Evolutionary conservation across 2,797 vertebrate species (phyloP).

Genomic region (Cyprinella venusta): DNA sequence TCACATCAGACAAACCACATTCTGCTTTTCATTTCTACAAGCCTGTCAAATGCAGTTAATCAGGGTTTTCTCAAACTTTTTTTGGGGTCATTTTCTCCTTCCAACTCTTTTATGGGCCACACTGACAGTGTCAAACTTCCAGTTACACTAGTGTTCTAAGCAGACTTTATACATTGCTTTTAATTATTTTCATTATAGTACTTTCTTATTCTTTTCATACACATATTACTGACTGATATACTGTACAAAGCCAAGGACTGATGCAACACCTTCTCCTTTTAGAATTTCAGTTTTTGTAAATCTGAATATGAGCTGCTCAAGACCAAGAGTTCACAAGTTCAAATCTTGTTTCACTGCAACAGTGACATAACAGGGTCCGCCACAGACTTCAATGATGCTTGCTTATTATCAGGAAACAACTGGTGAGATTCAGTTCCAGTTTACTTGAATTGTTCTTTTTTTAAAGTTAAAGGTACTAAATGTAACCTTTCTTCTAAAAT

Average conservation of each 20-base stretch:
- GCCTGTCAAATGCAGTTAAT: slow-evolving; percentile 35
- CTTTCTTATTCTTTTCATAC: neutral
- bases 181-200: neutral
- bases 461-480: neutral
- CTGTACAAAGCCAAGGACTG: neutral
- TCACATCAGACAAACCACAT: slow-evolving; percentile 25
- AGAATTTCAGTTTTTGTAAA: neutral
- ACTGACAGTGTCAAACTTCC: neutral
- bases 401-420: neutral
- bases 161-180: neutral
- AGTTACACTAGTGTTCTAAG: neutral
- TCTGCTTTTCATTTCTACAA: slow-evolving; percentile 26
- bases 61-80: slow-evolving; percentile 6
- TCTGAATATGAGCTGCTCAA: neutral
- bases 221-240: neutral
- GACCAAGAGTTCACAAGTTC: neutral
- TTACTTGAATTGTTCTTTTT: neutral
- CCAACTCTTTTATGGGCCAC: neutral
- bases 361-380: neutral
- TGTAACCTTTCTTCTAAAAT: too few species aligned
- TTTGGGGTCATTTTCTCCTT: neutral
- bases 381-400: neutral
- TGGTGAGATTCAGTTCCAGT: neutral
- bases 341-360: neutral
- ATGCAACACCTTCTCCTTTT: neutral